Evolutionary conservation across 2,888 invertebrate genomes (phyloP).

Genomic region (Odontothrips loti): DNA sequence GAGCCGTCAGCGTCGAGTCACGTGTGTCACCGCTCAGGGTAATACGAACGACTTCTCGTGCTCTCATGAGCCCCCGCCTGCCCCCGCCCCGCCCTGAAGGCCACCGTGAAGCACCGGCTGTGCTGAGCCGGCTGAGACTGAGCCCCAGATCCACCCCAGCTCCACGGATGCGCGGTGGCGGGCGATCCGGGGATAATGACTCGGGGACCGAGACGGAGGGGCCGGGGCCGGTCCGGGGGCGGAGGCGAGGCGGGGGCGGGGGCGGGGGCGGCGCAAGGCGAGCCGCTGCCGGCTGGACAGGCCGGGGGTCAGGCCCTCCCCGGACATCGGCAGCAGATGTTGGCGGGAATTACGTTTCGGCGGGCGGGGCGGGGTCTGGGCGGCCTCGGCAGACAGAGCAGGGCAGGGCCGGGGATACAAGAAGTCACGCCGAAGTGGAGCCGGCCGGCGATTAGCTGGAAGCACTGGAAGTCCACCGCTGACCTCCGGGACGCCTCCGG

Average conservation of each 20-base stretch:
- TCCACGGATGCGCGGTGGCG: background rate
- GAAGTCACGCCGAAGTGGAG: no score
- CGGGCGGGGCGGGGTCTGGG: background rate
- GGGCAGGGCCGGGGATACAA: background rate
- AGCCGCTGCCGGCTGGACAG: background rate
- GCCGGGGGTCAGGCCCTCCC: background rate
- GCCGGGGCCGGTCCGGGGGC: background rate
- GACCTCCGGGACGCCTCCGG: no score
- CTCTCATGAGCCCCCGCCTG: no score
- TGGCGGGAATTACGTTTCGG: constrained; percentile 15
- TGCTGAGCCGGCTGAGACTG: background rate
- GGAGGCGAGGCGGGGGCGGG: no score
- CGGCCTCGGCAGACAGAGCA: no score
- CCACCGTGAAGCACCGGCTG: no score
- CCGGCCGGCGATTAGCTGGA: no score
- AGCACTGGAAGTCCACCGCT: no score
- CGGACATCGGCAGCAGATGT: constrained; percentile 19
- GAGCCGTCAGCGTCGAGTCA: no score
- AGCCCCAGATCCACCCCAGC: background rate
- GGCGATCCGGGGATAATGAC: constrained; percentile 16
- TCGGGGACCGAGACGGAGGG: background rate
- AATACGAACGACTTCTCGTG: background rate
- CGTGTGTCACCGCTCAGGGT: no score
- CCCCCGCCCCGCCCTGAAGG: no score
- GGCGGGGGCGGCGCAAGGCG: background rate